Evolutionary conservation across 2,888 invertebrate genomes (phyloP).

Genomic region (Clunio marinus): DNA sequence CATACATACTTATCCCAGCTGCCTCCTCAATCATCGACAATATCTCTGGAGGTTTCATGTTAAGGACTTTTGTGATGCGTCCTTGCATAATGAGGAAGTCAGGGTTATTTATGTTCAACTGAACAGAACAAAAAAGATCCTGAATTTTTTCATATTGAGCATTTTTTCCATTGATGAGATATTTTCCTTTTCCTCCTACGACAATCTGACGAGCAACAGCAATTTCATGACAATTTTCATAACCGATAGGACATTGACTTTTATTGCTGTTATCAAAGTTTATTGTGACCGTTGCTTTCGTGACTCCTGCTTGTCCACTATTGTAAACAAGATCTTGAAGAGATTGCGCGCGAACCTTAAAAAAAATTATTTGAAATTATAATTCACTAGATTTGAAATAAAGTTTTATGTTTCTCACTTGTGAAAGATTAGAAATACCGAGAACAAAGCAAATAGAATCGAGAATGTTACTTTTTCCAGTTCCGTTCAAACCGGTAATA

Average conservation of each 20-base stretch:
- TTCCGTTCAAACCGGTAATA: slow-evolving; percentile 95
- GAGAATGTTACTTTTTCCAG: slow-evolving; percentile 95
- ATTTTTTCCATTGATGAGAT: slow-evolving; percentile 86
- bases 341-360: slow-evolving; percentile 81
- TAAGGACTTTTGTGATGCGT: slow-evolving; percentile 94
- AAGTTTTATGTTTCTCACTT: slow-evolving; percentile 59
- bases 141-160: slow-evolving; percentile 86
- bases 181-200: slow-evolving; percentile 80
- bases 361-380: slow-evolving; percentile 40
- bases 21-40: slow-evolving; percentile 98
- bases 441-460: slow-evolving; percentile 97
- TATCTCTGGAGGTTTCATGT: slow-evolving; percentile 98
- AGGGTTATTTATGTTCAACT: slow-evolving; percentile 97
- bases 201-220: slow-evolving; percentile 82
- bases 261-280: slow-evolving; percentile 88
- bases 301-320: slow-evolving; percentile 92
- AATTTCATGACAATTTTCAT: slow-evolving; percentile 86
- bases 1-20: slow-evolving; percentile 95
- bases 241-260: slow-evolving; percentile 80
- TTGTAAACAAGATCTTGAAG: slow-evolving; percentile 97
- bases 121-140: slow-evolving; percentile 94
- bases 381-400: too few species aligned
- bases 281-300: slow-evolving; percentile 92
- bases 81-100: slow-evolving; percentile 99
- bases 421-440: slow-evolving; percentile 86